Evolutionary conservation across 2,797 vertebrate genomes (phyloP), one percentile per base, ranked within the genome.

Genomic region (Rhynchotus rufescens): DNA sequence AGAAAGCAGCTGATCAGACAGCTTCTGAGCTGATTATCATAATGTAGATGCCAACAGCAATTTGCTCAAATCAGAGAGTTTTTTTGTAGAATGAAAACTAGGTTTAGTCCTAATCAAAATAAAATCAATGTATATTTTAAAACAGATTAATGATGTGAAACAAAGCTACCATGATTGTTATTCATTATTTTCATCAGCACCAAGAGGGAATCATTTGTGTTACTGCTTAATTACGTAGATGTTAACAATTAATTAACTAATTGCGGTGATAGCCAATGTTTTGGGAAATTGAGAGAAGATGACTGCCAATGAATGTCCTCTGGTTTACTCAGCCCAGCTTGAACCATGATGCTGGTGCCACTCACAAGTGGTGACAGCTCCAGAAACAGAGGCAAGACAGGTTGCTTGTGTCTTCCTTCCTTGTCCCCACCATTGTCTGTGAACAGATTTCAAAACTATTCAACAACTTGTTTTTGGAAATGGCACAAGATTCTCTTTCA

Each of bases 61-160:
- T 96, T 94, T 92, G 81, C 76, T 92, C 61, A 90, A 93, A 94
- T 96, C 95, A 92, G 88, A 92, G 89, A 86, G 89, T 72, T 90
- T 95, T 92, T 92, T 86, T 93, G 72, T 10, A 4, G 65, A 15
- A n/a, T 79, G 51, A 86, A 88, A 94, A 71, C 86, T 62, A 89
- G 91, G 79, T 91, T 93, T 92, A 89, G 82, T 57, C 72, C 86
- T 94, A 96, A 96, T 93, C 92, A 96, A 96, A 96, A 96, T 93
- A 91, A 95, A 95, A 96, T 95, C 92, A 95, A 90, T 88, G 88
- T 92, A 93, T 95, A 88, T 93, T 96, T 94, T 92, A 91, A 95
- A 96, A 93, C 84, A 90, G 91, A 95, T 96, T 93, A 94, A 54
- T 32, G 65, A 80, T 57, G 75, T 38, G 86, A 92, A 92, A 96